Conservation (phyloP, 2,113 vertebrate genomes). For the Bostrychus sinensis region DNA sequence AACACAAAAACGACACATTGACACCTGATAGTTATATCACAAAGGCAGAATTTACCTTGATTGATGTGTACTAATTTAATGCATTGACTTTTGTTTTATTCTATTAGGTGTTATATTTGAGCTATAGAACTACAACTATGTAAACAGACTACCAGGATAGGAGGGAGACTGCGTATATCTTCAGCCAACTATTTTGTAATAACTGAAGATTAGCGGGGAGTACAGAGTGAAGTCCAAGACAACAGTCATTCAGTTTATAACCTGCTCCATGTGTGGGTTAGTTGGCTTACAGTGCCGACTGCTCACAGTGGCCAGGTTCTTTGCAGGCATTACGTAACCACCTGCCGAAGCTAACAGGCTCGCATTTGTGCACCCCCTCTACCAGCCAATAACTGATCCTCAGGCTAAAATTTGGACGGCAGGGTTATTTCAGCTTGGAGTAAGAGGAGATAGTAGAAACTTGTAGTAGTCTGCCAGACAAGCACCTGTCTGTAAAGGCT, state of each 20-base stretch:
- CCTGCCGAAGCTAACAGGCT: conserved; percentile 46
- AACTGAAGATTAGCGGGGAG: conserved; percentile 24
- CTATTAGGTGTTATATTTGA: too few species aligned
- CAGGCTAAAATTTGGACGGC: conserved; percentile 28
- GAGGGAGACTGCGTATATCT: conserved; percentile 9
- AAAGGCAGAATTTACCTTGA: too few species aligned
- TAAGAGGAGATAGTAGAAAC: conserved; percentile 6
- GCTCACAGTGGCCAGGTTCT: conserved; percentile 36
- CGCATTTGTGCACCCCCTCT: conserved; percentile 47
- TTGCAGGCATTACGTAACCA: conserved; percentile 39
- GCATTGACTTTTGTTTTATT: too few species aligned
- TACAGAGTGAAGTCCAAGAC: conserved; percentile 36
- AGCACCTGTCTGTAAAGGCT: conserved; percentile 39
- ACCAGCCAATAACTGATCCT: conserved; percentile 50
- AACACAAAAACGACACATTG: too few species aligned
- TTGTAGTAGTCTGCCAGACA: conserved; percentile 21
- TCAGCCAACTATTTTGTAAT: conserved; percentile 8
- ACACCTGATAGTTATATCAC: too few species aligned
- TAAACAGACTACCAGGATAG: not conserved
- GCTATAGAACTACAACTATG: too few species aligned
- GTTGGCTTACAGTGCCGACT: conserved; percentile 17
- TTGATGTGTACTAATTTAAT: too few species aligned
- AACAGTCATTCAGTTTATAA: conserved; percentile 15
- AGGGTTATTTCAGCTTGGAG: conserved; percentile 50
- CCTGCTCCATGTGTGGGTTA: conserved; percentile 31